A percentile compares a stretch with the other conserved stretches of the same genome.
Evolutionary conservation across 2,113 vertebrate species (phyloP).

Genomic region (Alexandromys fortis): DNA sequence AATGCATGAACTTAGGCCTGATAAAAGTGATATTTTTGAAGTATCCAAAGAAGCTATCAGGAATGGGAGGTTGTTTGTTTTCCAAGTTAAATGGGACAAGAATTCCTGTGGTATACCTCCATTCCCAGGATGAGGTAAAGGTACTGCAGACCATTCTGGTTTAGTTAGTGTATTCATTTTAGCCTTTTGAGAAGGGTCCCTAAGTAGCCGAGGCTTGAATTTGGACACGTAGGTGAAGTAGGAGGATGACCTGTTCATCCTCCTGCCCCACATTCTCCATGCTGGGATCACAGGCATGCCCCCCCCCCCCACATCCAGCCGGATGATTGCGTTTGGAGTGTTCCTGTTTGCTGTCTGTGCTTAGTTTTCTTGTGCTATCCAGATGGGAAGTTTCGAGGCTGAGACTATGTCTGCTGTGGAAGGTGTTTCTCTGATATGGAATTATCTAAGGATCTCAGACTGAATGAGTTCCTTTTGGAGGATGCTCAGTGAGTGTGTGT

Average conservation of each 20-base stretch:
- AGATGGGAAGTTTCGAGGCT: background rate
- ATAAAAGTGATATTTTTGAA: conserved; percentile 11
- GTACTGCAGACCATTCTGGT: background rate
- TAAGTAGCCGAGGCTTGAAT: background rate
- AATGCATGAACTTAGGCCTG: conserved; percentile 9
- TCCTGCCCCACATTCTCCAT: background rate
- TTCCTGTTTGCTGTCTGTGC: background rate
- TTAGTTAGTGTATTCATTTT: background rate
- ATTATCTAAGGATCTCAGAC: conserved; percentile 55
- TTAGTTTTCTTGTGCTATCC: conserved; percentile 45
- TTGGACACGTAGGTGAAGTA: background rate
- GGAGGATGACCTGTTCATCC: background rate
- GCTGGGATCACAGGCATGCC: background rate
- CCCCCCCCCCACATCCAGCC: background rate
- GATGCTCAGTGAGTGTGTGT: conserved; percentile 24
- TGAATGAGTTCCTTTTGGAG: conserved; percentile 78
- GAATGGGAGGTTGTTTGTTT: conserved; percentile 54
- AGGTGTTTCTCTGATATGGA: background rate
- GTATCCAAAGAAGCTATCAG: background rate
- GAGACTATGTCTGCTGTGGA: background rate
- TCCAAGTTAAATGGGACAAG: conserved; percentile 55
- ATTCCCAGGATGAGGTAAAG: conserved; percentile 40
- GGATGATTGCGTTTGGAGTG: background rate
- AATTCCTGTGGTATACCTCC: background rate
- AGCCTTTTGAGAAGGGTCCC: background rate